These are phyloP conservation scores for Cydia strobilella DNA, from an alignment of 1,140 invertebrate genomes.

Conservation along the genomic window DNA sequence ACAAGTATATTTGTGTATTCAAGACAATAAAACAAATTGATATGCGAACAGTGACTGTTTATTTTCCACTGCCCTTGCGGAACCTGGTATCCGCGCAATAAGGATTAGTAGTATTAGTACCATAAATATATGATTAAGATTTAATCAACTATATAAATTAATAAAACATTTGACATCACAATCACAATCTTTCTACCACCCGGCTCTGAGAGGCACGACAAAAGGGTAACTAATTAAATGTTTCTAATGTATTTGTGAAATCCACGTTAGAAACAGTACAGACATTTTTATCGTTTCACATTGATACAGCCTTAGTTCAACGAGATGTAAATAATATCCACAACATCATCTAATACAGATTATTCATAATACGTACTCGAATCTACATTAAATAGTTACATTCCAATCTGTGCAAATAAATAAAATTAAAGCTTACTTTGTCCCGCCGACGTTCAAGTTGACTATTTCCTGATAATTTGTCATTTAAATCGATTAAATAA, in stretches of 20 bases:
- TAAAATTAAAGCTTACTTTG: slow-evolving; percentile 53
- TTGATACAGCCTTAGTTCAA: not conserved
- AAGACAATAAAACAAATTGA: too few species aligned
- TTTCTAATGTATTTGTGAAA: not conserved
- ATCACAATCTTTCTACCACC: not conserved
- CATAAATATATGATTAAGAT: not conserved
- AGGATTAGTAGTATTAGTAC: too few species aligned
- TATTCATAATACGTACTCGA: not conserved
- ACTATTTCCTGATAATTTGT: slow-evolving; percentile 77
- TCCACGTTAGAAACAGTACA: not conserved
- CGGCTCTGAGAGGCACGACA: not conserved
- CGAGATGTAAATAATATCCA: not conserved
- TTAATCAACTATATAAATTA: not conserved
- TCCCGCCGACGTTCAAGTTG: slow-evolving; percentile 71
- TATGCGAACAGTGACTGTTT: too few species aligned
- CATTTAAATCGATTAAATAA: slow-evolving; percentile 48
- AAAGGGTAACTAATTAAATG: not conserved
- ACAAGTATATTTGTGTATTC: too few species aligned
- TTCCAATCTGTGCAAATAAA: not conserved
- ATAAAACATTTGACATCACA: not conserved
- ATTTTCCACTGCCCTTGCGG: too few species aligned
- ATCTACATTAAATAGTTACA: not conserved
- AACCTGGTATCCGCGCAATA: too few species aligned
- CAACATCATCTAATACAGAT: not conserved
- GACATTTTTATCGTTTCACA: not conserved